These are phyloP conservation scores for Erythrocebus patas DNA, from an alignment of 2,113 vertebrate species.

Conservation along the genomic window DNA sequence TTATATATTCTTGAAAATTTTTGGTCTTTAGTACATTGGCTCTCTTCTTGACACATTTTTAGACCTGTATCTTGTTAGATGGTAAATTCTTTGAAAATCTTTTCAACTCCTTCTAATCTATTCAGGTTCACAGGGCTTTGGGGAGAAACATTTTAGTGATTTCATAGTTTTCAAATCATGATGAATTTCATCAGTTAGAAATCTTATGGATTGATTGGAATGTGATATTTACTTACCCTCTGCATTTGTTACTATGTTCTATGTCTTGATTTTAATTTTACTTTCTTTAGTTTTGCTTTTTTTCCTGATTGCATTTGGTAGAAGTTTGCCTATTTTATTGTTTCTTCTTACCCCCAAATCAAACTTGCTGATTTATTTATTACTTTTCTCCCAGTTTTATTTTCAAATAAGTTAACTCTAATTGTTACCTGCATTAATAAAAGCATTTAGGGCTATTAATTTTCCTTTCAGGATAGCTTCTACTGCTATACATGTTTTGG, in stretches of 20 bases:
- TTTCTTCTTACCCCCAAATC: background rate
- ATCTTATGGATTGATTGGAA: background rate
- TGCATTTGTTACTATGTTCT: background rate
- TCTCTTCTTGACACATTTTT: background rate
- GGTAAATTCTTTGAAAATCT: background rate
- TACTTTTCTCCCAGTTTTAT: background rate
- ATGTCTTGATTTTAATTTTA: background rate
- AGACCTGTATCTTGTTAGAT: background rate
- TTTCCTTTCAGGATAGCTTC: background rate
- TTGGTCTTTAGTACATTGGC: background rate
- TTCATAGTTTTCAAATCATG: background rate
- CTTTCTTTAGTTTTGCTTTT: conserved; percentile 10
- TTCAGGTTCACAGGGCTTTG: background rate
- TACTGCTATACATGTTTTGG: background rate
- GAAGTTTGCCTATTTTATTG: conserved; percentile 4
- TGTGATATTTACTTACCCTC: background rate
- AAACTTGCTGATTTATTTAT: background rate
- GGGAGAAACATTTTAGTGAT: background rate
- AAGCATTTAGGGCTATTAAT: background rate
- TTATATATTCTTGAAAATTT: background rate
- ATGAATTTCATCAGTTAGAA: conserved; percentile 4
- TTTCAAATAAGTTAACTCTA: conserved; percentile 26
- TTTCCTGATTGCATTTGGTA: background rate
- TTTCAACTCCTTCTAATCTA: background rate
- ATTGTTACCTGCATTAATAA: conserved; percentile 11